A percentile compares a stretch with the other conserved stretches of the same genome.
These are phyloP conservation scores for Drepana falcataria DNA, from an alignment of 2,888 invertebrate species.

Conservation along the genomic window DNA sequence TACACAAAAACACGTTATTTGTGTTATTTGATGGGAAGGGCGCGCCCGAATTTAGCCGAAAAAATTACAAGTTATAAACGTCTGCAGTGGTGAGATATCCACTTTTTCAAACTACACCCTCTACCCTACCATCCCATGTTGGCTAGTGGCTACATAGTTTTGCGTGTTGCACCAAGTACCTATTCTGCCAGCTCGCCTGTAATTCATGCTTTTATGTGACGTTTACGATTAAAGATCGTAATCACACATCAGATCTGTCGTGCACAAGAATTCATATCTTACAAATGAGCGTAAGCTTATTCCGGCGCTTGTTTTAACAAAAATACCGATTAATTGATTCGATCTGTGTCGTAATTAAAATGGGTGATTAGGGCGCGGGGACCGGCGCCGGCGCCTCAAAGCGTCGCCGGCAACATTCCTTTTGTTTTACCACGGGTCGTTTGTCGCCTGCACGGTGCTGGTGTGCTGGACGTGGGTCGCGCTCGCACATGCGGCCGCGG, in stretches of 20 bases:
- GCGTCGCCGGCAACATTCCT: conserved; percentile 78
- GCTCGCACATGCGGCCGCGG: conserved; percentile 12
- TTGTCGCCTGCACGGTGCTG: conserved; percentile 71
- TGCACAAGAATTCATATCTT: conserved; percentile 49
- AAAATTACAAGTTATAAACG: conserved; percentile 74
- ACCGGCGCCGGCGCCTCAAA: conserved; percentile 78
- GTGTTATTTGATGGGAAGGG: conserved; percentile 71
- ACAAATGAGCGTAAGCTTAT: conserved; percentile 53
- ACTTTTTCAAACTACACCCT: conserved; percentile 3
- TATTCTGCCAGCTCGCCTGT: conserved; percentile 10
- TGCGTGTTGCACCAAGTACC: not conserved
- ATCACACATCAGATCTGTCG: conserved; percentile 49
- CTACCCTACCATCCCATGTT: not conserved
- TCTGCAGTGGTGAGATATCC: conserved; percentile 32
- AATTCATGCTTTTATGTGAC: conserved; percentile 35
- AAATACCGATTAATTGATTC: conserved; percentile 79
- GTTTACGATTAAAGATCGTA: conserved; percentile 48
- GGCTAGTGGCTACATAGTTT: not conserved
- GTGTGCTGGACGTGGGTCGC: conserved; percentile 39
- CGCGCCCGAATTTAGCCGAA: conserved; percentile 72
- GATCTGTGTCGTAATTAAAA: conserved; percentile 79
- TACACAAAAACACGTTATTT: conserved; percentile 76
- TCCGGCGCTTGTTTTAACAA: conserved; percentile 72
- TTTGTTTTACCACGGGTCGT: conserved; percentile 79
- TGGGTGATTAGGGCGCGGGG: conserved; percentile 76